Conservation (phyloP, 2,888 invertebrate genomes). For the Malachius bipustulatus region DNA sequence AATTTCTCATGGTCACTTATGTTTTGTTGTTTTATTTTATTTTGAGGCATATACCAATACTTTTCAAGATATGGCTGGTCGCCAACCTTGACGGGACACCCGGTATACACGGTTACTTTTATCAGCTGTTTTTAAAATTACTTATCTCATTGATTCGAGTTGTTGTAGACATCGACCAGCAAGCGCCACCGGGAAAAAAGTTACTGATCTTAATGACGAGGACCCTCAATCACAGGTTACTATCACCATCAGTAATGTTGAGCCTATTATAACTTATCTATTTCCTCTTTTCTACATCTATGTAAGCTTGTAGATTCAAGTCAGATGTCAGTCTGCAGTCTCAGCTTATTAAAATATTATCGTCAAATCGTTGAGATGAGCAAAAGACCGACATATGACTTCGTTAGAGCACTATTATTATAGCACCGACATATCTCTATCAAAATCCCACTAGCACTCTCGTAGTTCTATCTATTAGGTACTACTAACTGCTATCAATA, state of each 20-base stretch:
- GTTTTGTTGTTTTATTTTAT: too few relatives aligned
- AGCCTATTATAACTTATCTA: neutral
- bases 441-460: constrained; percentile 31
- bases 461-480: too few relatives aligned
- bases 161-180: constrained; percentile 32
- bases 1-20: too few relatives aligned
- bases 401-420: constrained; percentile 34
- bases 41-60: too few relatives aligned
- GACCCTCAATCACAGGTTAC: constrained; percentile 35
- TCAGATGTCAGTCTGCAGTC: constrained; percentile 18
- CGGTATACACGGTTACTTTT: too few relatives aligned
- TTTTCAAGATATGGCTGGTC: too few relatives aligned
- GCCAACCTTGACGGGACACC: too few relatives aligned
- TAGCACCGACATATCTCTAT: constrained; percentile 39
- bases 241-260: too few relatives aligned
- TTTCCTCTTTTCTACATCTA: constrained; percentile 22
- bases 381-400: constrained; percentile 7
- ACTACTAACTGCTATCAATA: too few relatives aligned
- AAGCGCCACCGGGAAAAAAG: constrained; percentile 30
- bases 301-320: constrained; percentile 29
- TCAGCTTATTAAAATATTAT: too few relatives aligned
- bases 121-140: too few relatives aligned
- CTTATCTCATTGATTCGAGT: too few relatives aligned
- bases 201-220: constrained; percentile 29
- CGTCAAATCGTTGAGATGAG: neutral